Conservation (phyloP, 2,888 invertebrate genomes). For the Drosophila prostipennis region DNA sequence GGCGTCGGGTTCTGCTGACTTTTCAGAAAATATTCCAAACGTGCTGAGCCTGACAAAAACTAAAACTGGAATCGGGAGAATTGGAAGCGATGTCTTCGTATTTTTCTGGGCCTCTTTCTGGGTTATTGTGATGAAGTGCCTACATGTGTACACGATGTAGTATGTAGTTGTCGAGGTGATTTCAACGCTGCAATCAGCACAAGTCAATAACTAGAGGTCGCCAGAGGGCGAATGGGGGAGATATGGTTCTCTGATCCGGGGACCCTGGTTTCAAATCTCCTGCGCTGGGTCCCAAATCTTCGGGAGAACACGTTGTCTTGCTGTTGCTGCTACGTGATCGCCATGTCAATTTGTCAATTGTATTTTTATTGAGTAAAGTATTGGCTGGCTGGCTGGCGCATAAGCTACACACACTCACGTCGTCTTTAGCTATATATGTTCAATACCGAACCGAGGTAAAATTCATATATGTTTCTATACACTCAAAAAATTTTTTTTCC, state of each 20-base stretch:
- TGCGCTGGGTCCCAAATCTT: constrained; percentile 32
- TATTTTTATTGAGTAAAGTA: constrained; percentile 75
- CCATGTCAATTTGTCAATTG: constrained; percentile 78
- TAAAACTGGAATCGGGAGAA: background rate
- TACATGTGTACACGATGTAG: constrained; percentile 74
- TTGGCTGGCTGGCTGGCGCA: constrained; percentile 47
- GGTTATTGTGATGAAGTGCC: constrained; percentile 51
- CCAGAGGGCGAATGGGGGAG: constrained; percentile 39
- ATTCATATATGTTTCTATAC: constrained; percentile 28
- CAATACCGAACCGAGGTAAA: constrained; percentile 48
- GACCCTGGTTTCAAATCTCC: background rate
- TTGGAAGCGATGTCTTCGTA: constrained; percentile 16
- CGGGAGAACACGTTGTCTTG: constrained; percentile 56
- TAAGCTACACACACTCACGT: constrained; percentile 4
- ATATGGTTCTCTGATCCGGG: background rate
- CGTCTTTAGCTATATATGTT: constrained; percentile 19
- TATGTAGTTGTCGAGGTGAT: constrained; percentile 54
- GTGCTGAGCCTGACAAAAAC: constrained; percentile 76
- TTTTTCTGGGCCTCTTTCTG: constrained; percentile 24
- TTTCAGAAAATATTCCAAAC: constrained; percentile 50
- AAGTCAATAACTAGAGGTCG: constrained; percentile 71
- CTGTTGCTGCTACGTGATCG: constrained; percentile 71
- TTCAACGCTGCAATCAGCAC: constrained; percentile 74
- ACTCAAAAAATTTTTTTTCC: no score
- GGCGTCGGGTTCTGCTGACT: constrained; percentile 46